phyloP scores from a whole-genome alignment of 2,113 vertebrate species.

The Axis porcinus region DNA sequence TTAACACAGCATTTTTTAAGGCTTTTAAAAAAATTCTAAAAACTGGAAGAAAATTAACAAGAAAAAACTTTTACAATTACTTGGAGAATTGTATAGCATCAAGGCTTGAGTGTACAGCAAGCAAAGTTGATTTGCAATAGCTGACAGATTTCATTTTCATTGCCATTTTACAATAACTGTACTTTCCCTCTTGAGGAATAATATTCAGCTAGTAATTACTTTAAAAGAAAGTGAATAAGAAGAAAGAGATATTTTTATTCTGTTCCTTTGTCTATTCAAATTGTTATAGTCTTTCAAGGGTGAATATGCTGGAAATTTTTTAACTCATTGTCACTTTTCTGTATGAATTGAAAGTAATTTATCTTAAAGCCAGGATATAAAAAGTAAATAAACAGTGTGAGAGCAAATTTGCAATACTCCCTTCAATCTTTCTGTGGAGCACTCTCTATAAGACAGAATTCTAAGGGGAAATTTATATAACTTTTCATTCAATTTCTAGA shows the following conservation, averaged over 20 bases:
- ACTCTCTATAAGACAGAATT: neutral
- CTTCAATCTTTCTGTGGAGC: neutral
- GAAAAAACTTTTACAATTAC: neutral
- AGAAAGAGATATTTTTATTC: neutral
- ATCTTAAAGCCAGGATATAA: neutral
- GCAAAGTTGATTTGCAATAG: neutral
- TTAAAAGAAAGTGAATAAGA: neutral
- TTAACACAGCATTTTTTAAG: neutral
- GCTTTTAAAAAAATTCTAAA: neutral
- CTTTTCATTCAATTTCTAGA: neutral
- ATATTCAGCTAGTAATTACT: neutral
- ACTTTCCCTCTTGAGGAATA: neutral
- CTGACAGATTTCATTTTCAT: neutral
- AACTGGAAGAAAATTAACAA: neutral
- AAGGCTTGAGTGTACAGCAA: neutral
- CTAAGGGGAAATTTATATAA: neutral
- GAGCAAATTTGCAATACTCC: neutral
- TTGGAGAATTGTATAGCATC: neutral
- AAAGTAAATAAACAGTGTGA: neutral
- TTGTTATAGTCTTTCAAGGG: neutral
- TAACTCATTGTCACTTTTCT: neutral
- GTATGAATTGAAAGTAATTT: neutral
- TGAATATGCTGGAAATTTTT: neutral
- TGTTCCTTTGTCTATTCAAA: neutral
- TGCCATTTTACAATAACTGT: neutral